phyloP scores from a whole-genome alignment of 2,797 vertebrate species.

The Oceanodroma leucorhoa region DNA sequence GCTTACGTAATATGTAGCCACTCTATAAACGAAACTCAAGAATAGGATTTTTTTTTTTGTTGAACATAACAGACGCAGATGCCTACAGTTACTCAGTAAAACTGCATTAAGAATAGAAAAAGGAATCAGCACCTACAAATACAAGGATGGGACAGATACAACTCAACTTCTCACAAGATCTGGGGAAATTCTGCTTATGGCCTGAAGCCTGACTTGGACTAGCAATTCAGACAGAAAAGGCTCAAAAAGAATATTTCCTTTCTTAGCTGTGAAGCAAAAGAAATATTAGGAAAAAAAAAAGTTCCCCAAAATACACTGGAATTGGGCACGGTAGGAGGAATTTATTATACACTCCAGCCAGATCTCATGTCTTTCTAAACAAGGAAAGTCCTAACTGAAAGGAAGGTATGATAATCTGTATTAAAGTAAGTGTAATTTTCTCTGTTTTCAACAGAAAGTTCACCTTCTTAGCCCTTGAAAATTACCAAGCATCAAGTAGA shows the following conservation, averaged over 20 bases:
- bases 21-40: not conserved
- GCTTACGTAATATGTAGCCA: not conserved
- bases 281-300: not conserved
- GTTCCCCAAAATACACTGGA: not conserved
- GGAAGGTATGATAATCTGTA: not conserved
- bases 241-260: not conserved
- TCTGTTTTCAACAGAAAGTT: not conserved
- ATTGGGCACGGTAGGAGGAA: not conserved
- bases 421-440: not conserved
- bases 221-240: not conserved
- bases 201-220: not conserved
- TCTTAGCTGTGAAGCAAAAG: not conserved
- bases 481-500: conserved; percentile 97
- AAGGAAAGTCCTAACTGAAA: not conserved
- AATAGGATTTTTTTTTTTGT: not conserved
- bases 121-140: not conserved
- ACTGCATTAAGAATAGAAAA: not conserved
- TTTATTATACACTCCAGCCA: not conserved
- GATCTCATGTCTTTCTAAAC: not conserved
- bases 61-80: not conserved
- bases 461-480: not conserved
- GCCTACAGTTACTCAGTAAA: not conserved
- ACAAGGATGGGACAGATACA: not conserved
- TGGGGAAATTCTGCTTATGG: not conserved
- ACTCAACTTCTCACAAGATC: not conserved